Conservation (phyloP, 2,113 vertebrate genomes). For the Ailurus styani region DNA sequence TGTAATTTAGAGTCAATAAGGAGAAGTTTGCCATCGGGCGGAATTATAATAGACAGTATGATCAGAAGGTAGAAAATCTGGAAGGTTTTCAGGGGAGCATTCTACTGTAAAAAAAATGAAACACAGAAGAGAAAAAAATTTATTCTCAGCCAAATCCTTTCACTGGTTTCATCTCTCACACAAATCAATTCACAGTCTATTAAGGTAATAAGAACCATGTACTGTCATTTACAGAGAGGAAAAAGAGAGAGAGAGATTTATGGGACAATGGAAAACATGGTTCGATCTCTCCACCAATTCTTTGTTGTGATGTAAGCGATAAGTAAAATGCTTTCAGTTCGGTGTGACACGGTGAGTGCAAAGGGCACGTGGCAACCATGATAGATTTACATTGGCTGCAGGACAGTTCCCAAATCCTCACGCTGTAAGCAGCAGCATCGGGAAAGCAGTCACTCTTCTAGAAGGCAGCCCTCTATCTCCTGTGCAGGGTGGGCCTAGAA, state of each 20-base stretch:
- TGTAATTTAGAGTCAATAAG: constrained; percentile 73
- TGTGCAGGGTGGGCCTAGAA: not conserved
- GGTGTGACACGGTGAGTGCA: not conserved
- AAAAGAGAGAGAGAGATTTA: constrained; percentile 50
- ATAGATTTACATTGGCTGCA: not conserved
- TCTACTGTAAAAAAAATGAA: constrained; percentile 73
- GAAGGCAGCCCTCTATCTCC: not conserved
- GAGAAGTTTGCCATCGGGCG: constrained; percentile 63
- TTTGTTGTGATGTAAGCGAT: not conserved
- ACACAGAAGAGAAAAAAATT: constrained; percentile 47
- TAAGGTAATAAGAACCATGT: constrained; percentile 67
- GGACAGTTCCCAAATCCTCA: not conserved
- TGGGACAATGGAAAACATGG: constrained; percentile 52
- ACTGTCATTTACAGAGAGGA: constrained; percentile 17
- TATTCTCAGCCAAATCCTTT: constrained; percentile 57
- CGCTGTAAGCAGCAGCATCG: not conserved
- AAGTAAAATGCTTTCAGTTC: not conserved
- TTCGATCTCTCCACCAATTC: constrained; percentile 17
- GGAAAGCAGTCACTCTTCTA: constrained; percentile 4
- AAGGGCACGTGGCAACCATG: not conserved
- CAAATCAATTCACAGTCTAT: constrained; percentile 71
- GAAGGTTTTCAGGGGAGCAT: constrained; percentile 54
- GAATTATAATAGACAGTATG: constrained; percentile 62
- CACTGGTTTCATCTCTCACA: constrained; percentile 34
- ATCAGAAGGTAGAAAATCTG: constrained; percentile 63